A percentile compares a stretch with the other conserved stretches of the same genome.
phyloP scores from a whole-genome alignment of 1,140 invertebrate genomes.

The Saccostrea echinata region DNA sequence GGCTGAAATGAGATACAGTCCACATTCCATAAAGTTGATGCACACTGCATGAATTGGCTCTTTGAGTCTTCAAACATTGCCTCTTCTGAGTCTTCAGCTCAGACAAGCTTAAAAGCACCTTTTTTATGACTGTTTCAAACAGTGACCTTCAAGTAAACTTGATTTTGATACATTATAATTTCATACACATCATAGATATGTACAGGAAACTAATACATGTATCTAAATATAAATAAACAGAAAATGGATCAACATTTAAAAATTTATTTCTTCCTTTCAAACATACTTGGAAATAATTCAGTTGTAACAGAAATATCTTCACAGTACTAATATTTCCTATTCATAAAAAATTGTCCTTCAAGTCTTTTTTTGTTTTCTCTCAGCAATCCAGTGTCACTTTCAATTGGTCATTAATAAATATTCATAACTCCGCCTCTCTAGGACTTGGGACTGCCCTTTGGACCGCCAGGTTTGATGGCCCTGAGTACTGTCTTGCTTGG shows the following conservation, averaged over 20 bases:
- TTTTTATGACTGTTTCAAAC: too few relatives aligned
- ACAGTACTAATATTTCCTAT: not conserved
- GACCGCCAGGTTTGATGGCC: not conserved
- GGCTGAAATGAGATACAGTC: too few relatives aligned
- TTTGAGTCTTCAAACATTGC: too few relatives aligned
- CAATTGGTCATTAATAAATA: not conserved
- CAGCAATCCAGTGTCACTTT: not conserved
- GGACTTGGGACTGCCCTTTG: not conserved
- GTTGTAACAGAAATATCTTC: not conserved
- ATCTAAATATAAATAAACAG: too few relatives aligned
- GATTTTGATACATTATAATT: too few relatives aligned
- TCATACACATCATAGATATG: too few relatives aligned
- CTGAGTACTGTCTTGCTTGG: not conserved
- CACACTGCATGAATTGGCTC: too few relatives aligned
- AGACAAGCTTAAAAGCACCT: too few relatives aligned
- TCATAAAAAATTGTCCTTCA: not conserved
- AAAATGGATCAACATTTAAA: conserved; percentile 7
- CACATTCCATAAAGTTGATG: too few relatives aligned
- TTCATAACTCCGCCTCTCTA: not conserved
- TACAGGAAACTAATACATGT: too few relatives aligned
- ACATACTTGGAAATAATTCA: not conserved
- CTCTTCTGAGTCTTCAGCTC: too few relatives aligned
- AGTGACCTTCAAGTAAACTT: too few relatives aligned
- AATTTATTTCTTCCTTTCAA: conserved; percentile 21
- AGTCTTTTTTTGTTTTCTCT: not conserved